Conservation (phyloP, 2,113 vertebrate species). For the Pogona vitticeps region DNA sequence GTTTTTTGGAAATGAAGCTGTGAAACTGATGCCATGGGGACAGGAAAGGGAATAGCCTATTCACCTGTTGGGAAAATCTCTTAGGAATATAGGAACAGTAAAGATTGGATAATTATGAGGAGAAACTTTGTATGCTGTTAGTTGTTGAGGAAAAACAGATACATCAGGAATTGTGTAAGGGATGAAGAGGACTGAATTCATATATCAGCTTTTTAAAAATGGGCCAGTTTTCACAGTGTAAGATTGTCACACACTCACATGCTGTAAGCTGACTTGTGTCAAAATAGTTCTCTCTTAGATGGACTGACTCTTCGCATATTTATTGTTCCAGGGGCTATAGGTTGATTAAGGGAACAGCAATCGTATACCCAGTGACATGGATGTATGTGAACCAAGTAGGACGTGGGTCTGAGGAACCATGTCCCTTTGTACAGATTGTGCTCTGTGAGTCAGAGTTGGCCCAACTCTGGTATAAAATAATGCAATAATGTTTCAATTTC, state of each 20-base stretch:
- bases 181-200: neutral
- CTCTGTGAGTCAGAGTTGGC: neutral
- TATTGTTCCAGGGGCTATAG: neutral
- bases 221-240: neutral
- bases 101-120: too few relatives aligned
- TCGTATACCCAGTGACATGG: neutral
- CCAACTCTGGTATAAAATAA: neutral
- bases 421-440: neutral
- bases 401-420: neutral
- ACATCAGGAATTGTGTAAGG: neutral
- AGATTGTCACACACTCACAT: neutral
- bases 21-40: too few relatives aligned
- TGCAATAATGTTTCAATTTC: neutral
- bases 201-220: neutral
- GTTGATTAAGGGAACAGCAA: neutral
- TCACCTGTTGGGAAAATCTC: neutral
- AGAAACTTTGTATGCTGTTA: neutral
- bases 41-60: neutral
- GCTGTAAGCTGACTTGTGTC: neutral
- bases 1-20: neutral
- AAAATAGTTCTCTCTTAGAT: neutral
- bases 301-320: neutral
- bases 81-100: too few relatives aligned
- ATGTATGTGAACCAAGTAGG: neutral
- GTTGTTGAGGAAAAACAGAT: too few relatives aligned